Base-by-base conservation (phyloP, 2,113 vertebrate genomes). In the Grus americana region DNA sequence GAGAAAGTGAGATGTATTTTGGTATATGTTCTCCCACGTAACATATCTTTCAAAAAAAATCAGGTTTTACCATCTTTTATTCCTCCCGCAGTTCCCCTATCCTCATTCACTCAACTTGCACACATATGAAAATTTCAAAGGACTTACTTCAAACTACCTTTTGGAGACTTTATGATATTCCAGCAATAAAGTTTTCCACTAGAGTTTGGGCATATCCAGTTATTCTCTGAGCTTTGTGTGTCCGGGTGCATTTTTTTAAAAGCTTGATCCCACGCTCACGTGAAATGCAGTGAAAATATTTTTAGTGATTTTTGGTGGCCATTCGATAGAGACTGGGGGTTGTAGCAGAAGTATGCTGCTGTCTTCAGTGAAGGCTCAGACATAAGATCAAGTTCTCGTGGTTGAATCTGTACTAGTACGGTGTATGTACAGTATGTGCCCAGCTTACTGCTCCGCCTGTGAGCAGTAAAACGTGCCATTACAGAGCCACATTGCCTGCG, bases 1-100 rank as follows among this genome's bases (percentile, higher is more conserved):
- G 86, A 97, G 91, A 96, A 97, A 88, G 66, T 91, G 91, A 95
- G 93, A 95, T 74, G 66, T 81, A 80, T 87, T 90, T 88, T 88
- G 46, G 40, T 85, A 10, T 68, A 70, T 9, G 27, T 95, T 97
- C 95, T 97, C 95, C 93, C 91, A 96, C 92, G 85, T 73, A 79
- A 97, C 12, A 11, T 66, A 27, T 61, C 54, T 88, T 92, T 32
- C 9, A 5, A 75, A 91, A 73, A 71, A 95, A 92, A 92, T 55
- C 66, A 95, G 38, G 34, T 92, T 93, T 96, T 76, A 62, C 21
- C 49, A 70, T 61, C 89, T 95, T 95, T 86, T 72, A 72, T 17
- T 85, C 90, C 83, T 96, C 52, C 84, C 54, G 42, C 54, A 90
- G 62, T 88, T 89, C 57, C 61, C 36, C 32, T 61, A 3, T 83